Percentiles rank a stretch among this genome's conserved stretches.
Evolutionary conservation across 2,888 invertebrate genomes (phyloP).

Genomic region (Sarcophaga carnaria): DNA sequence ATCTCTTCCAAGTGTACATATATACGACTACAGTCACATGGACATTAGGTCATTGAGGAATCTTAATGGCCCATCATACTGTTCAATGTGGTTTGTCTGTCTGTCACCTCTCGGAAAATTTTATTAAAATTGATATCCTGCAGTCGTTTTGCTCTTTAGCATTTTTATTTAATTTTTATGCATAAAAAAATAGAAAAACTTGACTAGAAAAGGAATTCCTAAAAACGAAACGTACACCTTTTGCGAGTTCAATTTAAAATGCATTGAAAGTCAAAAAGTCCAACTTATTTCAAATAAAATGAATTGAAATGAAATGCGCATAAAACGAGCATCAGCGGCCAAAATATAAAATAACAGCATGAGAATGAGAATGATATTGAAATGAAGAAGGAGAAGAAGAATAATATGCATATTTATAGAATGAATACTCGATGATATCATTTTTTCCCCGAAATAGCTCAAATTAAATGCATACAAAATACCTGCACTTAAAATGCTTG

Average conservation of each 20-base stretch:
- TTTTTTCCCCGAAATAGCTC: constrained; percentile 29
- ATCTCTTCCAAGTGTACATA: too few relatives aligned
- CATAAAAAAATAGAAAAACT: not conserved
- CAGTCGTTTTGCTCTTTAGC: constrained; percentile 1
- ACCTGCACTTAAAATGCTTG: not conserved
- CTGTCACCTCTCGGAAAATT: not conserved
- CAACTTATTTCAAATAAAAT: not conserved
- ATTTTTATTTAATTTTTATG: constrained; percentile 26
- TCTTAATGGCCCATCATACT: too few relatives aligned
- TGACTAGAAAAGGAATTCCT: too few relatives aligned
- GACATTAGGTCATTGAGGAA: too few relatives aligned
- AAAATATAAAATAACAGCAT: too few relatives aligned
- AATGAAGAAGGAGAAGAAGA: constrained; percentile 14
- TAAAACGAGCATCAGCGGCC: too few relatives aligned
- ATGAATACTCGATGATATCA: constrained; percentile 49
- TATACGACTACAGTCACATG: too few relatives aligned
- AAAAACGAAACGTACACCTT: constrained; percentile 4
- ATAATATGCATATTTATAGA: constrained; percentile 65
- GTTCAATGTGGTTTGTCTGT: not conserved
- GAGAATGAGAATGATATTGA: not conserved
- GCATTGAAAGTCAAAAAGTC: constrained; percentile 29
- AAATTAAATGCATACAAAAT: constrained; percentile 68
- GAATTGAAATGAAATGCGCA: too few relatives aligned
- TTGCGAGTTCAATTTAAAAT: constrained; percentile 33
- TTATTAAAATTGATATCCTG: not conserved